Conservation (phyloP, 2,888 invertebrate species). For the Clistopyga incitator region DNA sequence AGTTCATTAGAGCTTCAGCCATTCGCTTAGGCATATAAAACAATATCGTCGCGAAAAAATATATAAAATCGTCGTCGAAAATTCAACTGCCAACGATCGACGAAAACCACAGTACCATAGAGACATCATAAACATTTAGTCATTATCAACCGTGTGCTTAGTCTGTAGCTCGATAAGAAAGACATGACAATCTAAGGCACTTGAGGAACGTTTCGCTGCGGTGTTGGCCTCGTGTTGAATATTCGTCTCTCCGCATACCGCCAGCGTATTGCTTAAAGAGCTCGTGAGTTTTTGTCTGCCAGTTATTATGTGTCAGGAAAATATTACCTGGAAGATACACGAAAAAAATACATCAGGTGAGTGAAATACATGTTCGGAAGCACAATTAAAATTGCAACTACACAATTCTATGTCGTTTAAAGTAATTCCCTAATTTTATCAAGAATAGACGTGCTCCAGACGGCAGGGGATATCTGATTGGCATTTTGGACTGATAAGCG, state of each 20-base stretch:
- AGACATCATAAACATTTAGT: constrained; percentile 33
- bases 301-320: neutral
- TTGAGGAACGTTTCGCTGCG: constrained; percentile 41
- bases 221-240: constrained; percentile 9
- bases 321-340: neutral
- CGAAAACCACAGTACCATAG: neutral
- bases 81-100: neutral
- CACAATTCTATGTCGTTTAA: neutral
- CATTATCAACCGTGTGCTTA: constrained; percentile 49
- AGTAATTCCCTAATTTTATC: neutral
- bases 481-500: neutral
- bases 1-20: neutral
- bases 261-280: neutral
- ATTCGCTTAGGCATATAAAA: neutral
- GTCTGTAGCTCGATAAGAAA: constrained; percentile 56
- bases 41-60: neutral
- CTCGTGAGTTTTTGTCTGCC: neutral
- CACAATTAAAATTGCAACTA: neutral
- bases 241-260: neutral
- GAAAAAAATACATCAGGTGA: neutral
- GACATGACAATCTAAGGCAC: constrained; percentile 57
- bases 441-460: neutral
- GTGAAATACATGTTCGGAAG: neutral
- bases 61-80: neutral
- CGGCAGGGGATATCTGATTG: neutral